Evolutionary conservation across 2,888 invertebrate genomes (phyloP).

Genomic region (Masnerella sp.): DNA sequence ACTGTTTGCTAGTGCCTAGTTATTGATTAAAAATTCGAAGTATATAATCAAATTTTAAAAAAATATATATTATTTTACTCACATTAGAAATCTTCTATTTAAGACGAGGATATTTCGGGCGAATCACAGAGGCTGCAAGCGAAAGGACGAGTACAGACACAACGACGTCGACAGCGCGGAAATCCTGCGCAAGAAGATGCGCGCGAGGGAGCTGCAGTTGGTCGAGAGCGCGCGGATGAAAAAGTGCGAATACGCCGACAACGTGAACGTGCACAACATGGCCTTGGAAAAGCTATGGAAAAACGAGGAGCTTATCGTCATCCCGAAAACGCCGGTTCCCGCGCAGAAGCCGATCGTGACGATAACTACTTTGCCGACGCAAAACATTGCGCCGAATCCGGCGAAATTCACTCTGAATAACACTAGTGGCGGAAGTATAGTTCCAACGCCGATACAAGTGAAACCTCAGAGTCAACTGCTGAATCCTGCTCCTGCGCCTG

Average conservation of each 20-base stretch:
- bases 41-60: too few relatives aligned
- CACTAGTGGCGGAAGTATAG: neutral
- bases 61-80: neutral
- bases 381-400: conserved; percentile 17
- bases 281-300: conserved; percentile 70
- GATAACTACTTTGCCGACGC: conserved; percentile 52
- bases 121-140: conserved; percentile 70
- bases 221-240: conserved; percentile 67
- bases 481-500: conserved; percentile 23
- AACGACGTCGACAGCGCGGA: conserved; percentile 67
- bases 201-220: conserved; percentile 72
- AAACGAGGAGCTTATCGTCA: conserved; percentile 73
- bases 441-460: conserved; percentile 7
- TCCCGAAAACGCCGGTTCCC: conserved; percentile 65
- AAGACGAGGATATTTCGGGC: conserved; percentile 66
- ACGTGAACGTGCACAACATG: conserved; percentile 65
- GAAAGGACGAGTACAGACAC: conserved; percentile 69
- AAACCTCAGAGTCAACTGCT: conserved; percentile 10
- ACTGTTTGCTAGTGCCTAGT: too few relatives aligned
- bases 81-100: neutral
- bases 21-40: too few relatives aligned
- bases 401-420: neutral
- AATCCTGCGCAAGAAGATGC: conserved; percentile 70
- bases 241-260: conserved; percentile 69
- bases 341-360: conserved; percentile 58